These are phyloP conservation scores for Mormyrus proboscirostris DNA, from an alignment of 2,797 vertebrate species.

Conservation along the genomic window DNA sequence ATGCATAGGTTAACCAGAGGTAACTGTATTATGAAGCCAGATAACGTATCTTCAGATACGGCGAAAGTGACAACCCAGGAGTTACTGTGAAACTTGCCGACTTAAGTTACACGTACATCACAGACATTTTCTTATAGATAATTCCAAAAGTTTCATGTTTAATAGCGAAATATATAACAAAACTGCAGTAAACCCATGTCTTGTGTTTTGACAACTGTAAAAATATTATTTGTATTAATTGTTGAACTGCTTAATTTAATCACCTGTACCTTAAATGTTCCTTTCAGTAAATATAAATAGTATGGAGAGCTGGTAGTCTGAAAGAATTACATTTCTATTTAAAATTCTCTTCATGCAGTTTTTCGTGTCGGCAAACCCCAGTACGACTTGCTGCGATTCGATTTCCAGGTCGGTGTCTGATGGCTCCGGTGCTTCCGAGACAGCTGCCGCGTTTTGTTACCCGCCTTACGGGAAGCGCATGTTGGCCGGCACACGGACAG, in stretches of 20 bases:
- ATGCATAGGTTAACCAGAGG: background rate
- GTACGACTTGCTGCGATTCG: constrained; percentile 89
- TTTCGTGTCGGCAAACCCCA: constrained; percentile 90
- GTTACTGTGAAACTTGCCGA: background rate
- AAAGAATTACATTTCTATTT: constrained; percentile 60
- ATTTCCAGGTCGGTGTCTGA: constrained; percentile 77
- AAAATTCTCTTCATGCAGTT: constrained; percentile 75
- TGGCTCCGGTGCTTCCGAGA: constrained; percentile 66
- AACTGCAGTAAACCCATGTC: background rate
- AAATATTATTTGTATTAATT: background rate
- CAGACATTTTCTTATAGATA: background rate
- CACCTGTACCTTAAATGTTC: constrained; percentile 23
- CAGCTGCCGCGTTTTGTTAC: constrained; percentile 75
- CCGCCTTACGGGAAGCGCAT: constrained; percentile 77
- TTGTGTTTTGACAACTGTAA: background rate
- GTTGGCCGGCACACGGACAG: constrained; percentile 74
- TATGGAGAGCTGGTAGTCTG: background rate
- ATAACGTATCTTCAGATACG: background rate
- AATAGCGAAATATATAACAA: background rate
- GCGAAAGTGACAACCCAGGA: background rate
- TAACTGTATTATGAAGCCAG: background rate
- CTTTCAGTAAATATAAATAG: background rate
- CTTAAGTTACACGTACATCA: background rate
- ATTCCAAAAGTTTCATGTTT: background rate
- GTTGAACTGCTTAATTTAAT: constrained; percentile 8